Evolutionary conservation across 2,797 vertebrate species (phyloP).

Genomic region (Melanotaenia parkinsoni): DNA sequence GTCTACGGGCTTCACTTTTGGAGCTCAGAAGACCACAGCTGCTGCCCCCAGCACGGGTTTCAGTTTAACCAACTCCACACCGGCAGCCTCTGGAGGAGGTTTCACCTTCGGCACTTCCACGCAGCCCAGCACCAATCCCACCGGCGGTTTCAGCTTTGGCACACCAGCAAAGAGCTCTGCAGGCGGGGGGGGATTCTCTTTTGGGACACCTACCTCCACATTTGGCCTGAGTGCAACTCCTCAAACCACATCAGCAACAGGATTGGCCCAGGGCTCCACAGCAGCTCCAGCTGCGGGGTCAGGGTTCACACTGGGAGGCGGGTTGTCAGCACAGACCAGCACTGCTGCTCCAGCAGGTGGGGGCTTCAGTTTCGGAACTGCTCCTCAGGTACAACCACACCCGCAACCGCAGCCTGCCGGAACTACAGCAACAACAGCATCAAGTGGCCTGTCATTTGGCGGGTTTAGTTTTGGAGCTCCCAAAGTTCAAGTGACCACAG

Average conservation of each 20-base stretch:
- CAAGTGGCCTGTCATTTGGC: slow-evolving; percentile 57
- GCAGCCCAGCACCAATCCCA: slow-evolving; percentile 28
- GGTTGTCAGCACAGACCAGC: slow-evolving; percentile 59
- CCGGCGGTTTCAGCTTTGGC: slow-evolving; percentile 67
- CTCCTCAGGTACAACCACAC: slow-evolving; percentile 48
- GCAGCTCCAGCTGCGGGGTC: slow-evolving; percentile 72
- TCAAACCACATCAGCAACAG: slow-evolving; percentile 60
- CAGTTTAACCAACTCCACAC: slow-evolving; percentile 50
- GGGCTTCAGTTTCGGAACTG: slow-evolving; percentile 76
- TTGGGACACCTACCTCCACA: slow-evolving; percentile 77
- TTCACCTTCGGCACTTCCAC: slow-evolving; percentile 69
- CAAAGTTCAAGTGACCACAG: slow-evolving; percentile 77
- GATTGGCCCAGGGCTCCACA: slow-evolving; percentile 76
- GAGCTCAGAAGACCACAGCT: slow-evolving; percentile 80
- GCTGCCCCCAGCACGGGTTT: slow-evolving; percentile 61
- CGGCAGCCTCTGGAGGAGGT: slow-evolving; percentile 63
- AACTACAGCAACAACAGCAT: not conserved
- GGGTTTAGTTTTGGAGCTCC: slow-evolving; percentile 75
- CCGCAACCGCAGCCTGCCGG: slow-evolving; percentile 41
- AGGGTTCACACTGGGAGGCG: slow-evolving; percentile 75
- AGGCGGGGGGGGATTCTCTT: slow-evolving; percentile 76
- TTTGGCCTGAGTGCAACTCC: slow-evolving; percentile 77
- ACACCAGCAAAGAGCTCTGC: slow-evolving; percentile 64
- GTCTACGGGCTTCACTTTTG: slow-evolving; percentile 83
- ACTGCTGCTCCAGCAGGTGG: slow-evolving; percentile 68